Evolutionary conservation across 1,140 invertebrate genomes (phyloP).

Genomic region (Bombus picipes): DNA sequence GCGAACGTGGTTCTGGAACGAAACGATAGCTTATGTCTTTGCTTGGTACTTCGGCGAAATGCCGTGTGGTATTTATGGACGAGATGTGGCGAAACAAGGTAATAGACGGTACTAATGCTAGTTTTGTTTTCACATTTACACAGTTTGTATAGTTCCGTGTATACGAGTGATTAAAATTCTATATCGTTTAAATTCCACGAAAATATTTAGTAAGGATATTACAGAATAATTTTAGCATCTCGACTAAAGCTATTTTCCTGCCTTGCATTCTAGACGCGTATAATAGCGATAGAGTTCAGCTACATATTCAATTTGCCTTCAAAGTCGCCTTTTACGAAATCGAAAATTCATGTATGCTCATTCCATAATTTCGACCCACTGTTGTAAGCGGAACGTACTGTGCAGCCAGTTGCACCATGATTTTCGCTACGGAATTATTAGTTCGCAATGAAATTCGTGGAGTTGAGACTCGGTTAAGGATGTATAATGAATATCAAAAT

Average conservation of each 20-base stretch:
- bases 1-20: constrained; percentile 7
- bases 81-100: neutral
- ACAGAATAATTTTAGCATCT: too few species aligned
- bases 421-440: constrained; percentile 19
- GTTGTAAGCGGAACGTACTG: constrained; percentile 14
- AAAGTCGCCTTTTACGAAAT: neutral
- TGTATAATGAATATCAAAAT: neutral
- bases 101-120: too few species aligned
- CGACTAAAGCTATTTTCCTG: too few species aligned
- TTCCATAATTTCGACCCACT: constrained; percentile 12
- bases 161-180: neutral
- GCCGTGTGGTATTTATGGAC: neutral
- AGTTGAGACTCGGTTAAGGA: constrained; percentile 2
- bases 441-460: constrained; percentile 18
- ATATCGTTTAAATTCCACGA: too few species aligned
- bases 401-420: constrained; percentile 12
- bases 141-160: neutral
- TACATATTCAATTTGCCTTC: constrained; percentile 1
- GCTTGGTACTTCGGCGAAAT: neutral
- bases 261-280: too few species aligned
- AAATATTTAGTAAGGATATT: too few species aligned
- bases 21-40: constrained; percentile 15
- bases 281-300: neutral
- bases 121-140: neutral
- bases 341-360: constrained; percentile 26